phyloP scores from a whole-genome alignment of 2,888 invertebrate genomes.

The Bombylius major region DNA sequence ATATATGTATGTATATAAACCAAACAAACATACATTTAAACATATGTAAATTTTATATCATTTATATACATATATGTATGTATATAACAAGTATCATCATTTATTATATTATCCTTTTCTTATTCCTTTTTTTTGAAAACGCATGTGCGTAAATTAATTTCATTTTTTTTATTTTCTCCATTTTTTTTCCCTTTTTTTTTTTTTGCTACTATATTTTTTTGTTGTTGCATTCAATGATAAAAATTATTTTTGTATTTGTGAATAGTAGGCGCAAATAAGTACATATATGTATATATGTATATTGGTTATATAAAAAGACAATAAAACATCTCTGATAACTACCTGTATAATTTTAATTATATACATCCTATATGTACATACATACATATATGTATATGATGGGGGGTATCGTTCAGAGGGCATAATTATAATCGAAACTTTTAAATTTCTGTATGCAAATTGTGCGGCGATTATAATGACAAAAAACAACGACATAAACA shows the following conservation, averaged over 20 bases:
- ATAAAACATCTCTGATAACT: too few relatives aligned
- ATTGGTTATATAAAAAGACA: not conserved
- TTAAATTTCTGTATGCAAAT: too few relatives aligned
- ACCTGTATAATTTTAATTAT: too few relatives aligned
- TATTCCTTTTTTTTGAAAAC: not conserved
- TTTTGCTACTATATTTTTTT: not conserved
- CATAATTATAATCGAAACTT: too few relatives aligned
- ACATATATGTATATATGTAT: not conserved
- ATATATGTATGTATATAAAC: not conserved
- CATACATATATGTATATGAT: too few relatives aligned
- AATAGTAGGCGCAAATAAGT: too few relatives aligned
- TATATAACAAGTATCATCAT: not conserved
- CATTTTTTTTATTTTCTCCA: too few relatives aligned
- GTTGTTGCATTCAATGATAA: not conserved
- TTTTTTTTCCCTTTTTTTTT: not conserved
- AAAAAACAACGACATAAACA: too few relatives aligned
- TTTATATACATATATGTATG: not conserved
- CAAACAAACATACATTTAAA: not conserved
- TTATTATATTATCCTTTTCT: not conserved
- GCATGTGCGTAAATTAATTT: not conserved
- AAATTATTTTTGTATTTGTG: not conserved
- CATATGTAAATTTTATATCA: not conserved
- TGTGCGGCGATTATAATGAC: too few relatives aligned
- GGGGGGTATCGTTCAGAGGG: too few relatives aligned
- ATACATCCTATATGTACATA: too few relatives aligned